phyloP scores from a whole-genome alignment of 2,113 vertebrate genomes.

The Lagopus leucura region DNA sequence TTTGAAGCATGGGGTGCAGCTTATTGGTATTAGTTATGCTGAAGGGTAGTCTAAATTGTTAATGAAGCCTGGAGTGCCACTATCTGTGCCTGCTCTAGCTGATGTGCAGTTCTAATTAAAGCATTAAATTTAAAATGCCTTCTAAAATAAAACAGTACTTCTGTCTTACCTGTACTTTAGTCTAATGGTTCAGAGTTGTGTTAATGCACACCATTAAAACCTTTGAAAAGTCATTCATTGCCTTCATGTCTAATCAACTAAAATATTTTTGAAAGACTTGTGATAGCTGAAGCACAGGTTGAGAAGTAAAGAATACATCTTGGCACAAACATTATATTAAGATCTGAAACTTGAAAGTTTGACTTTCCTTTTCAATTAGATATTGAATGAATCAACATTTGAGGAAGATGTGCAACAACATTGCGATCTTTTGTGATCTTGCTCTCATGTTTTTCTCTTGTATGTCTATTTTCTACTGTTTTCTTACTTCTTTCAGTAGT shows the following conservation, averaged over 20 bases:
- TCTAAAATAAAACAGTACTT: neutral
- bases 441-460: neutral
- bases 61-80: neutral
- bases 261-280: neutral
- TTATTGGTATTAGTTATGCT: neutral
- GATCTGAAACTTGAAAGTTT: neutral
- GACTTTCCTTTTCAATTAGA: neutral
- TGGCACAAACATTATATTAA: neutral
- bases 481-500: neutral
- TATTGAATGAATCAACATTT: neutral
- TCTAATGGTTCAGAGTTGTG: neutral
- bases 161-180: too few species aligned
- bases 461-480: neutral
- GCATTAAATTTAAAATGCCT: neutral
- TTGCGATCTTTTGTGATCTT: neutral
- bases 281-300: neutral
- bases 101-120: neutral
- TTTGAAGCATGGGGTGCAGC: neutral
- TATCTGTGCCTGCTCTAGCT: neutral
- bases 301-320: neutral
- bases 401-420: neutral
- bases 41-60: neutral
- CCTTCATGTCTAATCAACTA: neutral
- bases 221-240: neutral
- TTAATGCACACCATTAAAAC: neutral